Conservation (phyloP, 2,113 vertebrate genomes). For the Austrofundulus limnaeus region DNA sequence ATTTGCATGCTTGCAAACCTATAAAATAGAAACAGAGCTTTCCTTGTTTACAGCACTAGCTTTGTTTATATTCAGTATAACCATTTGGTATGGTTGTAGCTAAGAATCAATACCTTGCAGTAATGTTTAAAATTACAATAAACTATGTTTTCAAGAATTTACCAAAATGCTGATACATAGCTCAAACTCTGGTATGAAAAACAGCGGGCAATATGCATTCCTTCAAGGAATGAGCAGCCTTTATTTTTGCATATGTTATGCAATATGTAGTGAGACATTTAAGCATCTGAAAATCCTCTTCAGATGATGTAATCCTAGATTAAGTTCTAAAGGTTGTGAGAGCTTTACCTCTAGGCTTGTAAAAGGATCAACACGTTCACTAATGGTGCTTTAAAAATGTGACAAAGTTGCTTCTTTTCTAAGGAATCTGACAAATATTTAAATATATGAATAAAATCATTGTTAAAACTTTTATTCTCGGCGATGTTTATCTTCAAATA, state of each 20-base stretch:
- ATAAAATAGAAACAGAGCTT: background rate
- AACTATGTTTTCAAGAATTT: too few species aligned
- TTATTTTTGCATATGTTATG: background rate
- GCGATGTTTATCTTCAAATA: background rate
- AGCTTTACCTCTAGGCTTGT: background rate
- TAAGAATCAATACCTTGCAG: too few species aligned
- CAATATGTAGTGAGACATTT: background rate
- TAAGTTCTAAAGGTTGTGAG: background rate
- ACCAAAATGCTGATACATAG: too few species aligned
- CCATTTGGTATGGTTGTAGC: too few species aligned
- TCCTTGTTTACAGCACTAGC: background rate
- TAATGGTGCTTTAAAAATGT: background rate
- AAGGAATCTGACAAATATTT: background rate
- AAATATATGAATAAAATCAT: background rate
- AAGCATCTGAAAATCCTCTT: background rate
- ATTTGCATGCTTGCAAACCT: background rate
- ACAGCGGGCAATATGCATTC: too few species aligned
- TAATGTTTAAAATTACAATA: too few species aligned
- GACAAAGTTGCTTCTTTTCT: background rate
- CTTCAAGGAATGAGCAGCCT: too few species aligned
- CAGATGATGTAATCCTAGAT: conserved; percentile 1
- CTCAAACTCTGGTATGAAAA: too few species aligned
- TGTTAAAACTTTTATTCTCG: background rate
- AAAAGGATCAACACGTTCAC: background rate
- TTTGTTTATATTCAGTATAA: too few species aligned